phyloP scores from a whole-genome alignment of 2,888 invertebrate species.

The Scaptomyza flava region DNA sequence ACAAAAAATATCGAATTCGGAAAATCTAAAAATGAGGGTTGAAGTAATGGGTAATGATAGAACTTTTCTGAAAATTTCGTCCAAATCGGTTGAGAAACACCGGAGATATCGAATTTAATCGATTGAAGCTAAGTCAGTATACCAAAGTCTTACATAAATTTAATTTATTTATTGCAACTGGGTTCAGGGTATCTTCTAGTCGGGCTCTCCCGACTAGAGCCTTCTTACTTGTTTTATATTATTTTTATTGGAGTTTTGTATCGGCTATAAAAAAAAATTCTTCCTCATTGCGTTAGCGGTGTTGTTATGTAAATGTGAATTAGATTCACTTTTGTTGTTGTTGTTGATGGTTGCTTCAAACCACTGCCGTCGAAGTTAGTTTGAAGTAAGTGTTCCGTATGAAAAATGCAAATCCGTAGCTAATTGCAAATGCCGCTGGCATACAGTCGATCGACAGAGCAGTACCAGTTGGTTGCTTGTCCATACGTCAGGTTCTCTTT shows the following conservation, averaged over 20 bases:
- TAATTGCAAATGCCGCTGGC: slow-evolving; percentile 76
- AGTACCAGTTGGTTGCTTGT: background rate
- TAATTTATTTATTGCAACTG: no score
- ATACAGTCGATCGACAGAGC: slow-evolving; percentile 31
- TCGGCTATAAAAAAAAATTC: background rate
- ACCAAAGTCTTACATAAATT: no score
- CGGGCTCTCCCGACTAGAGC: no score
- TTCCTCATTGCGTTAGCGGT: slow-evolving; percentile 13
- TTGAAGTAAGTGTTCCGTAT: slow-evolving; percentile 21
- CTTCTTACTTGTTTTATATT: no score
- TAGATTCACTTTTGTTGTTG: slow-evolving; percentile 60
- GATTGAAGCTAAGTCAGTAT: no score
- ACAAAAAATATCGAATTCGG: no score
- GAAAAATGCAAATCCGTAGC: slow-evolving; percentile 50
- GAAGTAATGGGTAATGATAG: no score
- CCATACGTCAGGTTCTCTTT: slow-evolving; percentile 26
- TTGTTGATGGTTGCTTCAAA: slow-evolving; percentile 1
- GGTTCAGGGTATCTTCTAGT: no score
- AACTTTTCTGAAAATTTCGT: no score
- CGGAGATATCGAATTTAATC: no score
- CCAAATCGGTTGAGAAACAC: no score
- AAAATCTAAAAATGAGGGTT: no score
- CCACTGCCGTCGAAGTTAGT: background rate
- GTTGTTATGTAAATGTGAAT: slow-evolving; percentile 53
- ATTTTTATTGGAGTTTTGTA: background rate